Conservation (phyloP, 2,888 invertebrate genomes). For the Nycteola revayana region DNA sequence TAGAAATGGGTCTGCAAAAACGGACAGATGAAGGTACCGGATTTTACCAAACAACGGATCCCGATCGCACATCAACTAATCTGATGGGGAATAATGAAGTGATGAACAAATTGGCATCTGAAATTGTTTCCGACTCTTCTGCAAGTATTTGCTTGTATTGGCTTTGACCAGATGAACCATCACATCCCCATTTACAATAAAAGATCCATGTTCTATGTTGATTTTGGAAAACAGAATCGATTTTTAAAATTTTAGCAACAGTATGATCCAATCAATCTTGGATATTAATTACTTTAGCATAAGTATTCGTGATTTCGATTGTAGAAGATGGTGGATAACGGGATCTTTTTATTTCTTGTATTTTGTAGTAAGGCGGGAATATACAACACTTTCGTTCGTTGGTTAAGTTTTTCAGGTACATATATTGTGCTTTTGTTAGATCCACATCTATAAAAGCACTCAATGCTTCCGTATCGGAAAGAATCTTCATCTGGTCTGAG, state of each 20-base stretch:
- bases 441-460: slow-evolving; percentile 11
- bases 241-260: slow-evolving; percentile 8
- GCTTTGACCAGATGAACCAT: too few relatives aligned
- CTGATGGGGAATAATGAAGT: too few relatives aligned
- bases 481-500: slow-evolving; percentile 1
- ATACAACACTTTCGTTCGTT: slow-evolving; percentile 3
- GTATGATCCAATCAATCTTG: too few relatives aligned
- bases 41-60: too few relatives aligned
- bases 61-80: too few relatives aligned
- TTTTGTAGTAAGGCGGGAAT: slow-evolving; percentile 3
- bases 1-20: slow-evolving; percentile 12
- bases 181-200: too few relatives aligned
- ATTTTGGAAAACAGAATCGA: background rate
- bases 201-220: too few relatives aligned
- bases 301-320: slow-evolving; percentile 13
- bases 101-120: too few relatives aligned
- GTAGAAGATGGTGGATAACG: slow-evolving; percentile 5
- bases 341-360: slow-evolving; percentile 2
- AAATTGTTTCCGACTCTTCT: too few relatives aligned
- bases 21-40: too few relatives aligned
- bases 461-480: slow-evolving; percentile 9
- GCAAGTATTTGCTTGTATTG: too few relatives aligned
- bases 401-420: slow-evolving; percentile 5
- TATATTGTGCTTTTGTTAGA: slow-evolving; percentile 15
- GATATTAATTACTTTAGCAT: slow-evolving; percentile 18